Conservation (phyloP, 1,140 invertebrate species). For the Idris sp. region DNA sequence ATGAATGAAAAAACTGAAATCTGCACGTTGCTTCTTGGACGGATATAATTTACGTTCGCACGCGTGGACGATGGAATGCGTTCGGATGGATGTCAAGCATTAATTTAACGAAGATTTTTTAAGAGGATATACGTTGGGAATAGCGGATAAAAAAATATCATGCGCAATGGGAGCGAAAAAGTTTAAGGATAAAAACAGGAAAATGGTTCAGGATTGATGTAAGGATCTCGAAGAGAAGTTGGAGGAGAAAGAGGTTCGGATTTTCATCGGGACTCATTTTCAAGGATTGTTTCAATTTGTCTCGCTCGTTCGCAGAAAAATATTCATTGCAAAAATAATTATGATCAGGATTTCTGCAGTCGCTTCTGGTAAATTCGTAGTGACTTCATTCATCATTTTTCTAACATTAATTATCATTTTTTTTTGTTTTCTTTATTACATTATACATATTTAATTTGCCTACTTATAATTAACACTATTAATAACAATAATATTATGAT, state of each 20-base stretch:
- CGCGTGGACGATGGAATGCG: conserved; percentile 76
- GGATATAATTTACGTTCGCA: conserved; percentile 75
- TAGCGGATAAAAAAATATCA: conserved; percentile 40
- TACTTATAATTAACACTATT: not conserved
- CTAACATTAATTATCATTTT: conserved; percentile 1
- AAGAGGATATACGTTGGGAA: conserved; percentile 59
- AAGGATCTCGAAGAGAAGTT: conserved; percentile 61
- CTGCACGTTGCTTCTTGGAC: conserved; percentile 78
- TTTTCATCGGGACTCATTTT: conserved; percentile 71
- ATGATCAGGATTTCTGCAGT: conserved; percentile 34
- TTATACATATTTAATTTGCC: not conserved
- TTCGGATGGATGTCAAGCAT: conserved; percentile 76
- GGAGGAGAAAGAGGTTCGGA: conserved; percentile 67
- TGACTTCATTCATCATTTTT: conserved; percentile 16
- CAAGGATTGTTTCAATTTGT: conserved; percentile 63
- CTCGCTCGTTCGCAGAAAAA: conserved; percentile 27
- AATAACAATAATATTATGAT: no score
- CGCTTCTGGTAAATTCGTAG: conserved; percentile 38
- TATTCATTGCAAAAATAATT: conserved; percentile 7
- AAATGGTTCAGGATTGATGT: conserved; percentile 60
- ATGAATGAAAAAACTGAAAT: conserved; percentile 79
- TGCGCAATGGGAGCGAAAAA: conserved; percentile 65
- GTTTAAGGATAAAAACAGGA: conserved; percentile 51
- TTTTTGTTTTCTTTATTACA: conserved; percentile 2
- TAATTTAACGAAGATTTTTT: conserved; percentile 56